phyloP scores from a whole-genome alignment of 2,113 vertebrate species.

The Osmerus mordax region DNA sequence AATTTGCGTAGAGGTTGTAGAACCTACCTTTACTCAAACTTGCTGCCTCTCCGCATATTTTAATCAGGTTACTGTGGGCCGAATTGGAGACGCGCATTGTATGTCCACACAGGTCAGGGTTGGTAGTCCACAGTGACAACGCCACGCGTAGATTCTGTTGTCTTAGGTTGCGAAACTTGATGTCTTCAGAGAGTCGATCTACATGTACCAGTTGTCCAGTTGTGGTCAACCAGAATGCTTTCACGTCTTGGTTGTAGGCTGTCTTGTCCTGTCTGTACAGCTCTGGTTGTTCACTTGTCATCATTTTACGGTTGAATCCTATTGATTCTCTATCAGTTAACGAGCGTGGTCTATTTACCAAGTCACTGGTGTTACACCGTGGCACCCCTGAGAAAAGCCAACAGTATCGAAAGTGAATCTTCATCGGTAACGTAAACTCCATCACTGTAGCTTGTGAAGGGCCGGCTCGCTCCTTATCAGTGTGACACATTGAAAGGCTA shows the following conservation, averaged over 20 bases:
- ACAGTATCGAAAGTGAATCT: slow-evolving; percentile 1
- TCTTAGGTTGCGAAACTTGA: neutral
- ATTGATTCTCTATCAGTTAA: neutral
- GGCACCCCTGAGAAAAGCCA: neutral
- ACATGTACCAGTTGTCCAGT: neutral
- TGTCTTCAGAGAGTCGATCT: neutral
- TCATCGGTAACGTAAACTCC: neutral
- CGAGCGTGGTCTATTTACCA: neutral
- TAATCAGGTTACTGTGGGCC: neutral
- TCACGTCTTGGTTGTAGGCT: neutral
- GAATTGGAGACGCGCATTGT: neutral
- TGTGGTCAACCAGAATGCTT: neutral
- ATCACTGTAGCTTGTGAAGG: neutral
- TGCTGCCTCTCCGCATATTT: neutral
- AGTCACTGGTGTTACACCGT: neutral
- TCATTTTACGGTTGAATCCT: neutral
- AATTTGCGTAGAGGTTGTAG: neutral
- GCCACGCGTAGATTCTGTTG: neutral
- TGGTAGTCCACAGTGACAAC: neutral
- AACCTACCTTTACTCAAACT: neutral
- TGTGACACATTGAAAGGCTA: neutral
- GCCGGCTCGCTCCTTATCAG: neutral
- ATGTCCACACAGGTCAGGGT: neutral
- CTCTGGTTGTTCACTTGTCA: neutral
- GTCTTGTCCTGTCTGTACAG: neutral